These are phyloP conservation scores for Steinernema scapterisci DNA, from an alignment of 2,888 invertebrate genomes.

Conservation along the genomic window DNA sequence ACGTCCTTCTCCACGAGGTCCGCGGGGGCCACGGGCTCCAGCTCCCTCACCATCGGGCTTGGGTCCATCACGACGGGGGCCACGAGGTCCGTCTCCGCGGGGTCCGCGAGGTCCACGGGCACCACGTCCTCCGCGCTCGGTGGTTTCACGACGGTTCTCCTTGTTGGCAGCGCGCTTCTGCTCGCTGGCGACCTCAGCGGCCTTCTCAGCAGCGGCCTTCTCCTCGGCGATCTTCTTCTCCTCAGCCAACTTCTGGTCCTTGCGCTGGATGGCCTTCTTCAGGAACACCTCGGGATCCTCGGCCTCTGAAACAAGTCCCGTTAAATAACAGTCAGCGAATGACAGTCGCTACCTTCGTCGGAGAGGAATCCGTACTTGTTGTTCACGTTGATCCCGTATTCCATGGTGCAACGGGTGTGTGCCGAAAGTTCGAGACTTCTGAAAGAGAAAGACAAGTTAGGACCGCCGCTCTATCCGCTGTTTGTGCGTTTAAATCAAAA, in stretches of 20 bases:
- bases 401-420: slow-evolving; percentile 34
- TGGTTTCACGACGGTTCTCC: slow-evolving; percentile 39
- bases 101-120: slow-evolving; percentile 52
- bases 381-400: slow-evolving; percentile 59
- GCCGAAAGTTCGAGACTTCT: slow-evolving; percentile 9
- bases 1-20: slow-evolving; percentile 33
- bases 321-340: not conserved
- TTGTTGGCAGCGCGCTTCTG: slow-evolving; percentile 35
- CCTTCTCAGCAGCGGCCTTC: slow-evolving; percentile 20
- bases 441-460: not conserved
- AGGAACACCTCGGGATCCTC: slow-evolving; percentile 32
- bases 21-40: slow-evolving; percentile 36
- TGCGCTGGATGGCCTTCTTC: slow-evolving; percentile 52
- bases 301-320: slow-evolving; percentile 5
- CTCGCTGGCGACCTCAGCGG: not conserved
- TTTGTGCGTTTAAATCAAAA: too few species aligned
- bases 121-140: slow-evolving; percentile 49
- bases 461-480: too few species aligned
- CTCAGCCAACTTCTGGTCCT: slow-evolving; percentile 46
- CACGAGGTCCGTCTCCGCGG: slow-evolving; percentile 47
- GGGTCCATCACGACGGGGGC: not conserved
- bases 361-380: slow-evolving; percentile 61
- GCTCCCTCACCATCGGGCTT: slow-evolving; percentile 17
- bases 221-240: slow-evolving; percentile 38
- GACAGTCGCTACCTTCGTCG: slow-evolving; percentile 55